Evolutionary conservation across 2,888 invertebrate genomes (phyloP).

Genomic region (Trichogramma dendrolimi): DNA sequence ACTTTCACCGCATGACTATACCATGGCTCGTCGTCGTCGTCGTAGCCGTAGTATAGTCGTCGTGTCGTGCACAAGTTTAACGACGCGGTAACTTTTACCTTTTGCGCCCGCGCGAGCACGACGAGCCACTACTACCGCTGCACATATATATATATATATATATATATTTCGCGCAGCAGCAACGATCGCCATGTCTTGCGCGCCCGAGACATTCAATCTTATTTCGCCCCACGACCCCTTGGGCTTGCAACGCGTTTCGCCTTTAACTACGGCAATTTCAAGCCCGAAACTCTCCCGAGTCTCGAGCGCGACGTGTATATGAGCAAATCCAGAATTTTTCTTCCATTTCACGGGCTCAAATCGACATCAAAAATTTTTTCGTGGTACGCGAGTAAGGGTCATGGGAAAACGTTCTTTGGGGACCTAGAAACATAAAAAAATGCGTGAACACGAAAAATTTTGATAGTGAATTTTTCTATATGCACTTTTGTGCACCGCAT

Average conservation of each 20-base stretch:
- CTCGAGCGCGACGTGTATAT: background rate
- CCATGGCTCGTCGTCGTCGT: slow-evolving; percentile 10
- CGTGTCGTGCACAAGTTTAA: slow-evolving; percentile 29
- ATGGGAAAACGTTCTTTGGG: too few relatives aligned
- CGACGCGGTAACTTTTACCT: slow-evolving; percentile 34
- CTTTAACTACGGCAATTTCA: slow-evolving; percentile 23
- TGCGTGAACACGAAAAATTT: too few relatives aligned
- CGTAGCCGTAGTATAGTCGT: slow-evolving; percentile 6
- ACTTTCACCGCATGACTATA: slow-evolving; percentile 5
- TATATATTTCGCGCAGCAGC: background rate
- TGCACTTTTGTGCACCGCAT: too few relatives aligned
- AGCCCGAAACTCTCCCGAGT: background rate
- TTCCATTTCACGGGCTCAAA: too few relatives aligned
- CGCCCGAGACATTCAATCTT: slow-evolving; percentile 26
- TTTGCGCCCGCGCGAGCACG: slow-evolving; percentile 7
- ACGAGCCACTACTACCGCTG: too few relatives aligned
- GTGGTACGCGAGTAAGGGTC: too few relatives aligned
- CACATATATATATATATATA: too few relatives aligned
- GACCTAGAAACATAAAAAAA: too few relatives aligned
- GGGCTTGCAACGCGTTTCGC: slow-evolving; percentile 7
- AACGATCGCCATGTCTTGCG: background rate
- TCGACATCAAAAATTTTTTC: too few relatives aligned
- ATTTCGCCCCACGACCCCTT: slow-evolving; percentile 10
- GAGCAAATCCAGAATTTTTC: too few relatives aligned
- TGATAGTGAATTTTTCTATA: too few relatives aligned